A percentile compares a stretch with the other conserved stretches of the same genome.
phyloP scores from a whole-genome alignment of 2,797 vertebrate genomes.

The Tokudaia muenninki region DNA sequence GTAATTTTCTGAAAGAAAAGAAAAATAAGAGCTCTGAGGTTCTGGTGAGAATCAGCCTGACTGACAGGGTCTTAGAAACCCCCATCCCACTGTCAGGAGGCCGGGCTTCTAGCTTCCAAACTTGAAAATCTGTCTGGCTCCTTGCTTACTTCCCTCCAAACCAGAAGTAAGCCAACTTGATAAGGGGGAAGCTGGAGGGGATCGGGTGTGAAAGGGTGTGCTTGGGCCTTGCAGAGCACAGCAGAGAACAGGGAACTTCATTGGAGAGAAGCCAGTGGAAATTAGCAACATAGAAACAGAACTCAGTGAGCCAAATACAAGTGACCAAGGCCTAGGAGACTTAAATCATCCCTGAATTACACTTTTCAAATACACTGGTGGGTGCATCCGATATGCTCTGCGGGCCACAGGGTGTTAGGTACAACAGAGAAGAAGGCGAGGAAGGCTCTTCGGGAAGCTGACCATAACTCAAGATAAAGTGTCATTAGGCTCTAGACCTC shows the following conservation, averaged over 20 bases:
- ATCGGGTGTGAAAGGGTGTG: background rate
- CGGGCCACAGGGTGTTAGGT: background rate
- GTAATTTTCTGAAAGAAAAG: background rate
- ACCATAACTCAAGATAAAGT: background rate
- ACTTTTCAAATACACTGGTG: background rate
- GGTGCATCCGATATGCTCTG: background rate
- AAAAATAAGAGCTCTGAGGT: conserved; percentile 11
- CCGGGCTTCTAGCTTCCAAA: conserved; percentile 8
- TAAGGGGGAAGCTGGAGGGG: background rate
- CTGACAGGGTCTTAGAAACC: conserved; percentile 8
- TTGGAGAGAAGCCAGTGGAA: conserved; percentile 55
- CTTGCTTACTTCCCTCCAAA: background rate
- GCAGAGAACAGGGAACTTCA: conserved; percentile 59
- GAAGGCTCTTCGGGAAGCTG: background rate
- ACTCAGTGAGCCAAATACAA: conserved; percentile 22
- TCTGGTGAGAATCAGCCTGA: background rate
- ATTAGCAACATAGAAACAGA: conserved; percentile 75
- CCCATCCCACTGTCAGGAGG: conserved; percentile 3
- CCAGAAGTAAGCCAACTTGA: background rate
- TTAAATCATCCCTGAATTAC: background rate
- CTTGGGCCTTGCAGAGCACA: background rate
- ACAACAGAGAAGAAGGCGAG: background rate
- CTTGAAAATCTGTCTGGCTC: conserved; percentile 49
- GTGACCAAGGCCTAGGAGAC: background rate
- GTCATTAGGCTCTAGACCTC: background rate